Base-by-base conservation (phyloP, 2,113 vertebrate species). In the Hippocampus abdominalis region DNA sequence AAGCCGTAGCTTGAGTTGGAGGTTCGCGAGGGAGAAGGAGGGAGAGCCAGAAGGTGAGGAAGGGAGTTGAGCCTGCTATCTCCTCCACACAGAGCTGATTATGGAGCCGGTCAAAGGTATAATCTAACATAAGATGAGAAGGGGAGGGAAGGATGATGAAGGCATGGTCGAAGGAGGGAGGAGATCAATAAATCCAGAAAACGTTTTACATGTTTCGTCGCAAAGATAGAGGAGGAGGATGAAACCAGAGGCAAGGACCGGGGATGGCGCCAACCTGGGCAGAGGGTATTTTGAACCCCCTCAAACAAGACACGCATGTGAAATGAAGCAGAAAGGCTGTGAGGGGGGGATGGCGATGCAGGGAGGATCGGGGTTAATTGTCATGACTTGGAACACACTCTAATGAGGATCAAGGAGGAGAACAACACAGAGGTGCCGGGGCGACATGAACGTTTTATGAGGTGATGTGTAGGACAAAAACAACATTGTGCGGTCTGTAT, bases 271-370 rank as follows among this genome's bases (percentile, higher is more conserved):
- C n/a, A 54, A 23, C 0, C 51, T n/a, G 49, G 48, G 20, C 49
- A 21, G 49, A 51, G 21, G 49, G 18, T 3, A 59, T 40, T 42
- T 15, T 64, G 25, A 36, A 36, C 32, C 32, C 63, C 54, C 70
- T 70, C n/a, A 9, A 59, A 60, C 32, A 69, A 69, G 15, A 15
- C 1, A 44, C 49, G 76, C 27, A 80, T 63, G 73, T 65, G 81
- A 62, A 77, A 70, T 71, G 70, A 74, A 71, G 64, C 64, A 70
- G 32, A 80, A 76, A 69, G 71, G 74, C 62, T 74, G 64, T 44
- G 69, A 74, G 36, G 62, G 62, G 66, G 6, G 69, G 68, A 64
- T 63, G 71, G 64, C 64, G 23, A 54, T 53, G 54, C 39, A 49
- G 10, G 42, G 36, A 16, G 70, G 66, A 73, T 78, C 53, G 57